Conservation (phyloP, 1,140 invertebrate species). For the Bombus ignitus region DNA sequence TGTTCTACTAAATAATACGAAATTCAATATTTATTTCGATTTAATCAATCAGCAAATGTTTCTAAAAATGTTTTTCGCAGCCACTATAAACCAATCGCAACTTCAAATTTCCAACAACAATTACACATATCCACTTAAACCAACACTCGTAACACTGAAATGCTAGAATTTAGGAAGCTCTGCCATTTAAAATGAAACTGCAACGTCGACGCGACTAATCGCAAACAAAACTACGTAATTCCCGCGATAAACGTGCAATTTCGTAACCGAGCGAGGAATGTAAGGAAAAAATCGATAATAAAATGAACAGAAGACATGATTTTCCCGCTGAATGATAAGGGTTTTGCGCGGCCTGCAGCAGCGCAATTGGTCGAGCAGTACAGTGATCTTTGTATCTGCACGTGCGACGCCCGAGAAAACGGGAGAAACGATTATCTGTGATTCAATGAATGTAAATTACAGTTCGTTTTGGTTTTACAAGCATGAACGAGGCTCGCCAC, state of each 20-base stretch:
- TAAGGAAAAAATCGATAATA: neutral
- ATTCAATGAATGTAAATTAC: conserved; percentile 55
- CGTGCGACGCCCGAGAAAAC: conserved; percentile 12
- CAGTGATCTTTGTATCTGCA: conserved; percentile 43
- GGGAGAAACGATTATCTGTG: conserved; percentile 20
- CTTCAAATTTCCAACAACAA: no score
- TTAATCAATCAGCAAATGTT: no score
- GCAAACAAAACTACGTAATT: neutral
- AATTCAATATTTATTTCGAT: no score
- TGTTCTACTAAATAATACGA: no score
- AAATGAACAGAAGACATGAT: neutral
- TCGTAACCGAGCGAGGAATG: neutral
- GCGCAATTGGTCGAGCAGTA: neutral
- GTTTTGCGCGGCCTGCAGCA: neutral
- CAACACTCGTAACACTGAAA: no score
- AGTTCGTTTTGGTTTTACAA: conserved; percentile 28
- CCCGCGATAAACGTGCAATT: neutral
- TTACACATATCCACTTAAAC: no score
- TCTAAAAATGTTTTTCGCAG: no score
- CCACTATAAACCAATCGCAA: no score
- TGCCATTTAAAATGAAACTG: no score
- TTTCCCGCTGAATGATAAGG: neutral
- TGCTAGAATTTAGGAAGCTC: no score
- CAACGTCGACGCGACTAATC: no score
- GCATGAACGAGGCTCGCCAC: conserved; percentile 7